A percentile compares a stretch with the other conserved stretches of the same genome.
Conservation (phyloP, 2,888 invertebrate genomes). For the Mayetiola destructor region DNA sequence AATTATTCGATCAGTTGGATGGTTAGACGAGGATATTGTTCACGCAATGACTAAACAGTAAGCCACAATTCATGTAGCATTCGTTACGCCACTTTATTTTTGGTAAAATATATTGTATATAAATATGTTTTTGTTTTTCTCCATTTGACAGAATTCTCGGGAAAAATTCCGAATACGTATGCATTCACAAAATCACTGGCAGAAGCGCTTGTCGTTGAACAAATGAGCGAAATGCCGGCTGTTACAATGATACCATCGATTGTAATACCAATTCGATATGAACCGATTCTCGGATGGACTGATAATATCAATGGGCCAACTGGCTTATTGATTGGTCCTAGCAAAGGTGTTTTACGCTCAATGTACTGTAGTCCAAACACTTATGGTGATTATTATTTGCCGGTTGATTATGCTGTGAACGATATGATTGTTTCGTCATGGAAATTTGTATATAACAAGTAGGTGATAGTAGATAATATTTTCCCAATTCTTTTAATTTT, state of each 20-base stretch:
- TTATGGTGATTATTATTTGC: slow-evolving; percentile 65
- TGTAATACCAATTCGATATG: slow-evolving; percentile 75
- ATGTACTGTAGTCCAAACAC: slow-evolving; percentile 70
- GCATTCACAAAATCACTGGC: slow-evolving; percentile 87
- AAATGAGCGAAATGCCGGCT: slow-evolving; percentile 56
- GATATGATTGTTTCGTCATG: slow-evolving; percentile 51
- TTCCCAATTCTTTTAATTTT: slow-evolving; percentile 23
- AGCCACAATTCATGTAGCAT: slow-evolving; percentile 17
- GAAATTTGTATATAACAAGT: slow-evolving; percentile 49
- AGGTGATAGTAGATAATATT: slow-evolving; percentile 22
- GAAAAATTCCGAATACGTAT: slow-evolving; percentile 78
- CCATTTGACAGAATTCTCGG: slow-evolving; percentile 32
- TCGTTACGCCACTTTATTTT: neutral
- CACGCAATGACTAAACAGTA: slow-evolving; percentile 47
- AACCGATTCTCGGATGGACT: slow-evolving; percentile 78
- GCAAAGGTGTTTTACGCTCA: slow-evolving; percentile 77
- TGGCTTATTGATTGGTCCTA: slow-evolving; percentile 63
- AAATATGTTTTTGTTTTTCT: neutral
- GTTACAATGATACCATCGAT: slow-evolving; percentile 77
- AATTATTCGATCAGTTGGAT: slow-evolving; percentile 61
- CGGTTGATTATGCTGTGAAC: slow-evolving; percentile 70
- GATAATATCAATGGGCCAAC: slow-evolving; percentile 90
- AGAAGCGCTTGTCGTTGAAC: slow-evolving; percentile 67
- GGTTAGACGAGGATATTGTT: slow-evolving; percentile 59
- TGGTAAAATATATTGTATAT: neutral